Evolutionary conservation across 23 tunicate genomes (phyloP), one percentile per base, ranked within the genome.

Genomic region (Botrylloides violaceus): DNA sequence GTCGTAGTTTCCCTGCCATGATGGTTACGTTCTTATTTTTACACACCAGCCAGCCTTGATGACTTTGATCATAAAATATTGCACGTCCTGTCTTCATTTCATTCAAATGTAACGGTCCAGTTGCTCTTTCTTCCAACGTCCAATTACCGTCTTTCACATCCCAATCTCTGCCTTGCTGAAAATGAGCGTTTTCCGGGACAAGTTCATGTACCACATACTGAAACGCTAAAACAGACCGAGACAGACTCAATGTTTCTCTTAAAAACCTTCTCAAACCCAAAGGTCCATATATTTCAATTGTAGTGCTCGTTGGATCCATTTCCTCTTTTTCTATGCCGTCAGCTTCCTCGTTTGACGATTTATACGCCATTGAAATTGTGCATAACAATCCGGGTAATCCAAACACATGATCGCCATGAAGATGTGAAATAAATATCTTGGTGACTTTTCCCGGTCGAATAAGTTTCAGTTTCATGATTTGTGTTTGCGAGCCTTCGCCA

Each of bases 401-500:
- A 77, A 93, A 93, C 81, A 85, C 66, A 70, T 93, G 98, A 66
- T 93, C 98, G 19, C 98, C 98, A 61, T 93, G 98, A 0, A 93
- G 49, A 77, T 93, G 98, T 0, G 98, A 85, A 47, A 93, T 93
- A 66, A 93, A 86, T 20, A 93, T 86, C 49, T 86, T 85, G 4
- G 84, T 63, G 22, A 93, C 86, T 29, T 58, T 59, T 33, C 94
- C 82, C 23, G 98, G 94, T 58, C 75, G 57, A 49, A 86, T 78
- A 3, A 55, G 33, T 65, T 92, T 84, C 37, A 73, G 34, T 76
- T 79, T 85, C 92, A 84, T 84, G 22, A 93, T 59, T 81, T 93
- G 98, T 21, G 95, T 85, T 73, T 93, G 98, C 18, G 98, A 79
- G 39, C 98, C 94, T 82, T 93, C 98, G 3, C 98, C 98, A 81